These are phyloP conservation scores for Drosophila pseudoananassae DNA, from an alignment of 1,140 invertebrate genomes.

Conservation along the genomic window DNA sequence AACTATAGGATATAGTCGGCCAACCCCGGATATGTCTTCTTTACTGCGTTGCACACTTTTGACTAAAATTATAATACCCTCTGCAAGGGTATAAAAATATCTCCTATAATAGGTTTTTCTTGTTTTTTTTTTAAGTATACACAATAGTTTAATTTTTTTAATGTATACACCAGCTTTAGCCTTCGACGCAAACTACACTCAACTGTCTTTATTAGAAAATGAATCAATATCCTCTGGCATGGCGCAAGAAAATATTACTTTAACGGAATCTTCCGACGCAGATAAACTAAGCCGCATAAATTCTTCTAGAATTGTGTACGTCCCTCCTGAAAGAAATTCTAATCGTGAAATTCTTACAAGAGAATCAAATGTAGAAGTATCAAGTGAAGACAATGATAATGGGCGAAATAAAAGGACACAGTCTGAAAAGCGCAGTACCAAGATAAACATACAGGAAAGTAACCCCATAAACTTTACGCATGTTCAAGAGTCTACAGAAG, in stretches of 20 bases:
- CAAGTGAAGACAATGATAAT: neutral
- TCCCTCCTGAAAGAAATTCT: conserved; percentile 9
- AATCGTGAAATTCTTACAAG: conserved; percentile 20
- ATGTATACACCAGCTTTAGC: conserved; percentile 51
- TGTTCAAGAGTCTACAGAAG: conserved; percentile 22
- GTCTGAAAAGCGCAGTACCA: conserved; percentile 6
- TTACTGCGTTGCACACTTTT: no score
- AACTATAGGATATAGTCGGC: no score
- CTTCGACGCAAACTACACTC: conserved; percentile 67
- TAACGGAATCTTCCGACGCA: conserved; percentile 21
- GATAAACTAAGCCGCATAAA: conserved; percentile 6
- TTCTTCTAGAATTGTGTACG: conserved; percentile 6
- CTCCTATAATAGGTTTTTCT: no score
- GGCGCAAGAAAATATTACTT: conserved; percentile 11
- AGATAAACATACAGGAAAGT: conserved; percentile 2
- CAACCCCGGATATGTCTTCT: no score
- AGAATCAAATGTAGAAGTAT: conserved; percentile 15
- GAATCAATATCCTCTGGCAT: conserved; percentile 10
- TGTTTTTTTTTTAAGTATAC: conserved; percentile 60
- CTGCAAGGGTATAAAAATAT: no score
- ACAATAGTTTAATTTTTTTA: neutral
- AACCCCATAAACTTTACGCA: conserved; percentile 22
- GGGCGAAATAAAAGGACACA: conserved; percentile 19
- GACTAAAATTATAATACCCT: no score
- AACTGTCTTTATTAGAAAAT: conserved; percentile 65